Evolutionary conservation across 1,140 invertebrate genomes (phyloP), one percentile per base, ranked within the genome.

Genomic region (Maniola jurtina): DNA sequence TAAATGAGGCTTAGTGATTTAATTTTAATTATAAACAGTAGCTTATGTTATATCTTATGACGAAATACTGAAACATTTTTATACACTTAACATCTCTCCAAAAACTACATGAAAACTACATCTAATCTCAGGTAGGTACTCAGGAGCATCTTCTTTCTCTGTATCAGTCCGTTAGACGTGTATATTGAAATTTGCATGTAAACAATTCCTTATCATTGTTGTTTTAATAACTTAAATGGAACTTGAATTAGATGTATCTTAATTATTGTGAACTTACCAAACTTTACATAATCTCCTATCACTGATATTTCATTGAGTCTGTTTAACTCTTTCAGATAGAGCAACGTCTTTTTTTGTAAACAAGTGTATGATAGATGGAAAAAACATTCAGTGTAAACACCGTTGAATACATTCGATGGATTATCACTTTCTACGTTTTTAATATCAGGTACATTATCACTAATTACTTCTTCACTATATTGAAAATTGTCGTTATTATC

Each of bases 321-420:
- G 64, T 91, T 86, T 15, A 93, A 75, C 11, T 83, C 79, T 15
- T 92, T 89, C 10, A 93, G 71, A 71, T 92, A 93, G 58, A 85
- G 65, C 11, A 92, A 75, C 4, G 93, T 85, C 68, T 91, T 91
- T 40, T 87, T 92, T 66, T 92, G 91, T 14, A 92, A 75, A 66
- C 93, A 93, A 13, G 73, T 67, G 6, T 91, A 85, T 0, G 93
- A 93, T 0, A 93, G 77, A 68, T 84, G 77, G 34, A 86, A 63
- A 64, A 91, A 77, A 76, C 91, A 92, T 72, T 90, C 87, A 8
- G 84, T 77, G 77, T 92, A 92, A 61, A 92, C 91, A 72, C 87
- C 87, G 67, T 84, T 68, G 60, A 89, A 91, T 8, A 80, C 82
- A 73, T 81, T 65, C 55, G 80, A 75, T n/a, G 75, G 68, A 62